A percentile compares a stretch with the other conserved stretches of the same genome.
Evolutionary conservation across 2,797 vertebrate species (phyloP).

Genomic region (Adrianichthys oophorus): DNA sequence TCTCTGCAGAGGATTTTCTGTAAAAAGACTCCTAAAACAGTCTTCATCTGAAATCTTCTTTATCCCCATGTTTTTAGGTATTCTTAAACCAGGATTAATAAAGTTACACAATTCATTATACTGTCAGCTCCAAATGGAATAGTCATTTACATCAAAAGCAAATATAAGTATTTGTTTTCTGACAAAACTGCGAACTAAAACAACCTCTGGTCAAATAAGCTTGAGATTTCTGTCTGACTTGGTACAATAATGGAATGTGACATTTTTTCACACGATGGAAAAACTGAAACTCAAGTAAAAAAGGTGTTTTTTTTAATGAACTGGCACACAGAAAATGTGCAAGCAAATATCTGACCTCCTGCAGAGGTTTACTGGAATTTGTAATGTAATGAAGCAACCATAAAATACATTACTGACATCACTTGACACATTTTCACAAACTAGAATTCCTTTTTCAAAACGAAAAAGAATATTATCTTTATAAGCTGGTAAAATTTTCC

Average conservation of each 20-base stretch:
- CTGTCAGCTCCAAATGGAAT: constrained; percentile 48
- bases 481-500: too few relatives aligned
- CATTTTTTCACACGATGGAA: constrained; percentile 20
- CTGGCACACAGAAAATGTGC: too few relatives aligned
- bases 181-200: constrained; percentile 46
- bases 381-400: too few relatives aligned
- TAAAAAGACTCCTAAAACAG: constrained; percentile 57
- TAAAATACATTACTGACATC: too few relatives aligned
- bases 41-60: constrained; percentile 64
- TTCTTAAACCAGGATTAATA: constrained; percentile 67
- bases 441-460: too few relatives aligned
- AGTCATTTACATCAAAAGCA: constrained; percentile 58
- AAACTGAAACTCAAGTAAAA: constrained; percentile 15
- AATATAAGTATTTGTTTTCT: constrained; percentile 46
- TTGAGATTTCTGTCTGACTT: constrained; percentile 24
- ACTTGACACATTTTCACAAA: too few relatives aligned
- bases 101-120: constrained; percentile 63
- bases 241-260: constrained; percentile 41
- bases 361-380: too few relatives aligned
- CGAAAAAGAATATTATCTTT: too few relatives aligned
- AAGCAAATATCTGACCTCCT: too few relatives aligned
- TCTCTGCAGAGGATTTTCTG: constrained; percentile 44
- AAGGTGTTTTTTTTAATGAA: neutral
- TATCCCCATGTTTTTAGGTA: constrained; percentile 60
- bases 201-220: constrained; percentile 40